Conservation (phyloP, 2,113 vertebrate species). For the Mionectes macconnelli region DNA sequence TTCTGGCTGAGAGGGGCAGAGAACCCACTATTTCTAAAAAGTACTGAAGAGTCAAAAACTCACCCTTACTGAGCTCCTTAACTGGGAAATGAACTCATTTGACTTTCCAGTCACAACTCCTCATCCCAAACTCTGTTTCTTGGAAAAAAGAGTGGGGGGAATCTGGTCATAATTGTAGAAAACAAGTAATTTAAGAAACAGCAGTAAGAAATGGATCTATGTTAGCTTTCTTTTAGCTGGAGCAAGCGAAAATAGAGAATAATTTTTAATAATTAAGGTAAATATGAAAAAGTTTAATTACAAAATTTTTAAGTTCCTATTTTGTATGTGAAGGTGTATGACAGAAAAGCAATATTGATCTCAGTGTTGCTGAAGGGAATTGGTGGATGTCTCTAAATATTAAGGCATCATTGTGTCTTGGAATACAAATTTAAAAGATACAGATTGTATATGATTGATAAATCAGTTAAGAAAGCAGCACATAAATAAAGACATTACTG, state of each 20-base stretch:
- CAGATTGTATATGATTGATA: neutral
- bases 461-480: neutral
- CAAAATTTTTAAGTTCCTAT: neutral
- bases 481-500: slow-evolving; percentile 42
- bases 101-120: neutral
- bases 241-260: neutral
- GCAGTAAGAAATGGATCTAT: neutral
- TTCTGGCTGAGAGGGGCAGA: neutral
- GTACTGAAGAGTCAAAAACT: neutral
- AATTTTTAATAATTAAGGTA: neutral
- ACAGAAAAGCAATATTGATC: neutral
- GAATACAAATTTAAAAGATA: neutral
- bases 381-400: neutral
- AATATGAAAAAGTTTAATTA: neutral
- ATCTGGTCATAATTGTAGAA: neutral
- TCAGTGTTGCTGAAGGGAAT: neutral
- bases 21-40: neutral
- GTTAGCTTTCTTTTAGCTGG: neutral
- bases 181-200: neutral
- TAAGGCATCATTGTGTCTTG: neutral
- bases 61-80: neutral
- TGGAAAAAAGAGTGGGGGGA: neutral
- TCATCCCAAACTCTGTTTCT: neutral
- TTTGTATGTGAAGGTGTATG: neutral
- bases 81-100: neutral